Evolutionary conservation across 2,797 vertebrate genomes (phyloP).

Genomic region (Micromesistius poutassou): DNA sequence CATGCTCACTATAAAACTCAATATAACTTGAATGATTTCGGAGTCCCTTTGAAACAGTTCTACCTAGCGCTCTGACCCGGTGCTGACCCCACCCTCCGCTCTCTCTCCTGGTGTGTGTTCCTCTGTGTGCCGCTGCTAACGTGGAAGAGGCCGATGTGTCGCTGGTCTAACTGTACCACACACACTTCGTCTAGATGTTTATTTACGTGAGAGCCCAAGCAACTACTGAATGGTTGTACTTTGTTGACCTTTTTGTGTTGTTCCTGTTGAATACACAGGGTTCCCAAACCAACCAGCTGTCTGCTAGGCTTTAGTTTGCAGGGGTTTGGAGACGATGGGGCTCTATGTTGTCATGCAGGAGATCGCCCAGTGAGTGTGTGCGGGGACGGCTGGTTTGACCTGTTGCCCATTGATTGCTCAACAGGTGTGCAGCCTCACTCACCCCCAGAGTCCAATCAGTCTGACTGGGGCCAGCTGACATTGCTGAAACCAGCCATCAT

Average conservation of each 20-base stretch:
- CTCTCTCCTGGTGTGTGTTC: slow-evolving; percentile 38
- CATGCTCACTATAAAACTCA: slow-evolving; percentile 35
- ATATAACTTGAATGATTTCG: slow-evolving; percentile 44
- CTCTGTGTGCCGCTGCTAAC: slow-evolving; percentile 53
- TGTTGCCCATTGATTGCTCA: no score
- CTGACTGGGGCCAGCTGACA: no score
- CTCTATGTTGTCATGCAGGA: no score
- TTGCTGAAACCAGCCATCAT: no score
- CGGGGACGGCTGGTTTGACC: no score
- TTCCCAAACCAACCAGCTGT: slow-evolving; percentile 8
- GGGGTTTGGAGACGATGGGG: no score
- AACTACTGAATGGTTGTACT: slow-evolving; percentile 26
- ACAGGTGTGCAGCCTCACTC: no score
- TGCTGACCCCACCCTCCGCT: slow-evolving; percentile 16
- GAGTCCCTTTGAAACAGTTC: slow-evolving; percentile 47
- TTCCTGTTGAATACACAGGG: slow-evolving; percentile 24
- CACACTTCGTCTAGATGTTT: slow-evolving; percentile 6
- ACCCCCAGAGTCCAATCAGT: no score
- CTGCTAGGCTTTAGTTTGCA: not conserved
- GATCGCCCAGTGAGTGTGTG: no score
- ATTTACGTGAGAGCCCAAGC: slow-evolving; percentile 32
- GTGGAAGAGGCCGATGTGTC: slow-evolving; percentile 33
- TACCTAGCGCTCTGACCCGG: slow-evolving; percentile 44
- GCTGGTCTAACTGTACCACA: slow-evolving; percentile 35
- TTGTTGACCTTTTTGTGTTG: slow-evolving; percentile 19